Base-by-base conservation (phyloP, 2,888 invertebrate species). In the Tipula confusa region DNA sequence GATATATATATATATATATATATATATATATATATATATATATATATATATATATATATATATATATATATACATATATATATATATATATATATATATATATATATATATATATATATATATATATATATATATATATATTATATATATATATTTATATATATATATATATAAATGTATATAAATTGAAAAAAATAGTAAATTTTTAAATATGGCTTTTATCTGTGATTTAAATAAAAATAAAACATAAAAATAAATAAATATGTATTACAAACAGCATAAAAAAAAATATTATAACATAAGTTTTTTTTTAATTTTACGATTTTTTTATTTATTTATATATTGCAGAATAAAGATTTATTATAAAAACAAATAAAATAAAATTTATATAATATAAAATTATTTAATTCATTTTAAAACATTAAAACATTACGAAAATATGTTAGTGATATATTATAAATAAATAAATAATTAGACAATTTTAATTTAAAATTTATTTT, bases 221-320 rank as follows among this genome's bases (percentile, higher is more conserved):
- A 86, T 86, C 86, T 86, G 86, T 86, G 86, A 86, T 86, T 86
- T 84, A 85, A 86, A 85, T 85, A 82, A 85, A 84, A 64, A 64
- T 1, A 64, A 82, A 83, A 83, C 64, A 79, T 79, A 80, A 83
- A 84, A 82, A 84, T 79, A 84, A 81, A 81, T 84, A 84, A 82
- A 33, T 24, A 82, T 33, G 33, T 33, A 82, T 36, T 33, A 33
- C 33, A 33, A 82, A 82, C 29, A 80, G 31, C 29, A 80, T 80
- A 80, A 29, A 29, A 48, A 48, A 48, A n/a, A 64, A 64, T 64
- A 36, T 36, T 31, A 36, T 36, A 36, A 9, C 31, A 11, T 43
- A 43, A 43, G n/a, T n/a, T n/a, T n/a, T 64, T 64, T 80, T 29
- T n/a, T 80, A 80, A 80, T 79, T 79, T 28, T 79, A 79, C 79